Base-by-base conservation (phyloP, 2,888 invertebrate genomes). In the Cenopis cana region DNA sequence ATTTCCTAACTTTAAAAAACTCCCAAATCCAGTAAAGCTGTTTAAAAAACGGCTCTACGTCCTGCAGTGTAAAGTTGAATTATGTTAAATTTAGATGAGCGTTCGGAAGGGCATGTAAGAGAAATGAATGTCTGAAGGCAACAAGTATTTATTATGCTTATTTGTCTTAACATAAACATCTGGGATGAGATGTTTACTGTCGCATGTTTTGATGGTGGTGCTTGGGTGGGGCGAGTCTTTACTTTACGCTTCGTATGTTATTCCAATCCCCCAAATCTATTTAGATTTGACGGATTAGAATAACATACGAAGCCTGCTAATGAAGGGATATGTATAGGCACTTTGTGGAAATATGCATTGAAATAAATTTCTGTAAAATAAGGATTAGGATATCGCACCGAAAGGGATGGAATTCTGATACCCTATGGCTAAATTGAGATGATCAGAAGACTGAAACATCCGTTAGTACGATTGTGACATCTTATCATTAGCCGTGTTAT, bases 141-240 rank as follows among this genome's bases (percentile, higher is more conserved):
- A 67, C 71, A 61, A 67, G 71, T 71, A 67, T 71, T 71, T 71
- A 71, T 71, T 71, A 60, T 67, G 50, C 71, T 67, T 67, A 71
- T 71, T 71, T 61, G 67, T 71, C 67, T 71, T 38, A 60, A 71
- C 71, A 61, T 56, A 67, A 66, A 49, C 60, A 65, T 46, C 65
- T 60, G 54, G 49, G 59, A 65, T 60, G 66, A 70, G 70, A 70
- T 61, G 60, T 60, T 70, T 60, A 52, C 66, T 14, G 65, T 70
- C 64, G 24, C 29, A 12, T 69, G 57, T 69, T 69, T 41, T 65
- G 64, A 69, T 69, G 64, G 20, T 20, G 66, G 29, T 20, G 56
- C 61, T 60, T 36, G 54, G 55, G 55, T 49, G 49, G 49, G 18
- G n/a, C 18, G 59, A 54, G 60, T 65, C n/a, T n/a, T n/a, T n/a